Conservation (phyloP, 2,888 invertebrate species). For the Parthenolecanium corni region DNA sequence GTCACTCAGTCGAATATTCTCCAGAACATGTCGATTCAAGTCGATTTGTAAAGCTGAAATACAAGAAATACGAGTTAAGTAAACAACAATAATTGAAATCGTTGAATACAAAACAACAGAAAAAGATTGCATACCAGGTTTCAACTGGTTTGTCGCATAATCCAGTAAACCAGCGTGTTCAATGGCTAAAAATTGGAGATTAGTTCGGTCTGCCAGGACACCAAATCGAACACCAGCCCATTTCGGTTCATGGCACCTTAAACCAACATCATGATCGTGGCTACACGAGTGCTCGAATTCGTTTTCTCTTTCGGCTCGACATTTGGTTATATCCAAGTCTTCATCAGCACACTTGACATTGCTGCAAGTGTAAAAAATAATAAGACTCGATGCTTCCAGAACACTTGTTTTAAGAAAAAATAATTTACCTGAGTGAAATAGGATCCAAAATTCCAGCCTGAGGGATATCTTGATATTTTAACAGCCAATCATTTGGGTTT, state of each 20-base stretch:
- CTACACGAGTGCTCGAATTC: constrained; percentile 82
- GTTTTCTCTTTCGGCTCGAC: constrained; percentile 60
- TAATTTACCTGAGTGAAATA: constrained; percentile 50
- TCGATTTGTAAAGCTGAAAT: constrained; percentile 66
- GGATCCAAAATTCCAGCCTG: constrained; percentile 62
- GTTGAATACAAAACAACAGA: no score
- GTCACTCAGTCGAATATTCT: constrained; percentile 65
- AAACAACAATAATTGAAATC: neutral
- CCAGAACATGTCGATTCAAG: constrained; percentile 68
- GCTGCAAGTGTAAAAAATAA: constrained; percentile 39
- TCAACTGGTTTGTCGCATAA: constrained; percentile 74
- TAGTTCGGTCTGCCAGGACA: constrained; percentile 72
- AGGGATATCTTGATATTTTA: constrained; percentile 72
- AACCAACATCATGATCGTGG: constrained; percentile 76
- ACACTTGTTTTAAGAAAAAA: neutral
- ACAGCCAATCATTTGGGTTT: constrained; percentile 82
- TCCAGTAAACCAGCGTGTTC: constrained; percentile 90
- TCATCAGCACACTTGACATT: constrained; percentile 84
- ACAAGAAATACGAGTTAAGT: neutral
- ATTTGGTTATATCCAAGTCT: constrained; percentile 79
- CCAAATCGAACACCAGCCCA: constrained; percentile 92
- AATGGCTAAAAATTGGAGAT: constrained; percentile 74
- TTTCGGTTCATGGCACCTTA: constrained; percentile 76
- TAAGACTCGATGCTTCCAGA: neutral
- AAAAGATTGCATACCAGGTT: constrained; percentile 56